A percentile compares a stretch with the other conserved stretches of the same genome.
phyloP scores from a whole-genome alignment of 2,888 invertebrate genomes.

The Caenorhabditis sp. region DNA sequence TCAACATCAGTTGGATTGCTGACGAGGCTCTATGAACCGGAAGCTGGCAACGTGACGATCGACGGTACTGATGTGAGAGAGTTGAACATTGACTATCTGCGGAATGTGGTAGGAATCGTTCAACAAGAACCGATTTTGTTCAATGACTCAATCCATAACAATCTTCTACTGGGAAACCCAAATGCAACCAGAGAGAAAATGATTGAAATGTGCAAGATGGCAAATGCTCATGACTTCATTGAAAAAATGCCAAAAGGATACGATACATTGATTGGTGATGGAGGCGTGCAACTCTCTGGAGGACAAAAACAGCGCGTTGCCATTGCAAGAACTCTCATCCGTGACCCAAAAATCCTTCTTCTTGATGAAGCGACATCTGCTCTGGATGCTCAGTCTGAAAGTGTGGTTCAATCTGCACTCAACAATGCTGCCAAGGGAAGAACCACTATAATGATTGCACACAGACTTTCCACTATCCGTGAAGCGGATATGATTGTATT shows the following conservation, averaged over 20 bases:
- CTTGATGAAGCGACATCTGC: conserved; percentile 87
- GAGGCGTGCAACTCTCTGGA: conserved; percentile 79
- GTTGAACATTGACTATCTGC: conserved; percentile 75
- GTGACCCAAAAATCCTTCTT: conserved; percentile 83
- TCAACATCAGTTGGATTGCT: conserved; percentile 74
- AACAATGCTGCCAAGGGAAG: conserved; percentile 76
- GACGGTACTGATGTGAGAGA: conserved; percentile 76
- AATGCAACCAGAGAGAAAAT: conserved; percentile 73
- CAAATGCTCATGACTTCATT: conserved; percentile 81
- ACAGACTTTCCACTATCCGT: conserved; percentile 78
- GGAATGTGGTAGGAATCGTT: conserved; percentile 78
- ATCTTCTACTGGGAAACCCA: conserved; percentile 73
- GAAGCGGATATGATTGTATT: conserved; percentile 79
- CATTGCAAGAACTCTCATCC: conserved; percentile 74
- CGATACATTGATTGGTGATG: conserved; percentile 79
- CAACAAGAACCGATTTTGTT: conserved; percentile 80
- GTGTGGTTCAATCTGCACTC: conserved; percentile 85
- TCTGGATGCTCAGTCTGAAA: conserved; percentile 90
- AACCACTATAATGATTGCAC: conserved; percentile 79
- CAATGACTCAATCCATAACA: conserved; percentile 76
- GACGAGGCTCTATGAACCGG: conserved; percentile 72
- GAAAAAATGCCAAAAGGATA: conserved; percentile 76
- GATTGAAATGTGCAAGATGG: conserved; percentile 77
- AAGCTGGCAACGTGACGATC: conserved; percentile 71
- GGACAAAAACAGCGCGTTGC: conserved; percentile 80